Evolutionary conservation across 2,888 invertebrate genomes (phyloP).

Genomic region (Agriopis leucophaearia): DNA sequence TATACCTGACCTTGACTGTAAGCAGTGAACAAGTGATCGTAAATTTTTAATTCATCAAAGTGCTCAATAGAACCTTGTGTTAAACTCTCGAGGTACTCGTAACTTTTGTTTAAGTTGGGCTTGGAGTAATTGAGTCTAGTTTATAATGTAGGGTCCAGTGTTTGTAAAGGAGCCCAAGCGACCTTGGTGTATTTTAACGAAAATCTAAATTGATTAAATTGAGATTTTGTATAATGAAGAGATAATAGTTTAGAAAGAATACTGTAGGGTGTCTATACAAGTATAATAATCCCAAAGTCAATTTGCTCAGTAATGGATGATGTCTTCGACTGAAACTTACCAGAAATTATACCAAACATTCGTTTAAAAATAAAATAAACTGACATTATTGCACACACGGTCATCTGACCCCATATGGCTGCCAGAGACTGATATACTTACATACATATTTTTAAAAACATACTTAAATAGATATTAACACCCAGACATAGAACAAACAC

Average conservation of each 20-base stretch:
- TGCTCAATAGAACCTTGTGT: slow-evolving; percentile 34
- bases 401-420: too few species aligned
- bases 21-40: slow-evolving; percentile 39
- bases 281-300: background rate
- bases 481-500: too few species aligned
- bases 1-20: slow-evolving; percentile 63
- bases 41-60: slow-evolving; percentile 41
- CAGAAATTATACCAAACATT: too few species aligned
- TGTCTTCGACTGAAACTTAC: background rate
- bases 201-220: slow-evolving; percentile 18
- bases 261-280: background rate
- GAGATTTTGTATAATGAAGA: slow-evolving; percentile 9
- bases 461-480: too few species aligned
- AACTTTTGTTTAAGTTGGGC: slow-evolving; percentile 49
- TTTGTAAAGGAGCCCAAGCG: slow-evolving; percentile 27
- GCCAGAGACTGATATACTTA: too few species aligned
- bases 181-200: slow-evolving; percentile 23
- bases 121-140: slow-evolving; percentile 35
- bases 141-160: slow-evolving; percentile 27
- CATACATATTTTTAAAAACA: too few species aligned
- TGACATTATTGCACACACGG: too few species aligned
- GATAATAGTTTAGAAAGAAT: slow-evolving; percentile 13
- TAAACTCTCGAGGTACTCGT: slow-evolving; percentile 45
- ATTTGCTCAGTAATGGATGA: background rate
- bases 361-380: too few species aligned